phyloP scores from a whole-genome alignment of 1,140 invertebrate species.

The Sitodiplosis mosellana region DNA sequence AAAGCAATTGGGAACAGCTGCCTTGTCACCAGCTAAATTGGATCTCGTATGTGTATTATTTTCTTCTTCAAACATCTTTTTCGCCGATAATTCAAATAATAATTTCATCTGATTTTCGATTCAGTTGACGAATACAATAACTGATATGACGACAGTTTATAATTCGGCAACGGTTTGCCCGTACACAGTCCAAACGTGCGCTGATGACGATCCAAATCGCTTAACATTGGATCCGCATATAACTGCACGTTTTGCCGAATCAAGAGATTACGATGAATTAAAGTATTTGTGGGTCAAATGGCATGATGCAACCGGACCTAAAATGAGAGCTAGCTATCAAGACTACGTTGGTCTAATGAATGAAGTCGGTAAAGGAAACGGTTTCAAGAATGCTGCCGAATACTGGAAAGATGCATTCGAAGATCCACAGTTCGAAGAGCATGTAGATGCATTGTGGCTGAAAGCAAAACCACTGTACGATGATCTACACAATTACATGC shows the following conservation, averaged over 20 bases:
- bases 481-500: conserved; percentile 42
- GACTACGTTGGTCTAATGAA: conserved; percentile 59
- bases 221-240: conserved; percentile 64
- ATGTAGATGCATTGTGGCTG: conserved; percentile 28
- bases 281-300: conserved; percentile 56
- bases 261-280: conserved; percentile 49
- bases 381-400: conserved; percentile 24
- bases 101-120: not conserved
- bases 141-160: not conserved
- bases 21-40: not conserved
- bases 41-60: not conserved
- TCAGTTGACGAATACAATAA: not conserved
- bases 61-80: too few relatives aligned
- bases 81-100: not conserved
- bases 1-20: not conserved
- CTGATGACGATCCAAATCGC: conserved; percentile 36
- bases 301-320: conserved; percentile 50
- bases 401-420: conserved; percentile 38
- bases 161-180: not conserved
- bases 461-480: conserved; percentile 38
- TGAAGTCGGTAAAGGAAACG: conserved; percentile 54
- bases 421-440: conserved; percentile 25
- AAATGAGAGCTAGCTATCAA: conserved; percentile 44
- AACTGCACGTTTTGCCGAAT: conserved; percentile 40
- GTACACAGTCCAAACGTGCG: not conserved